Evolutionary conservation across 2,888 invertebrate genomes (phyloP).

Genomic region (Stenurella melanura): DNA sequence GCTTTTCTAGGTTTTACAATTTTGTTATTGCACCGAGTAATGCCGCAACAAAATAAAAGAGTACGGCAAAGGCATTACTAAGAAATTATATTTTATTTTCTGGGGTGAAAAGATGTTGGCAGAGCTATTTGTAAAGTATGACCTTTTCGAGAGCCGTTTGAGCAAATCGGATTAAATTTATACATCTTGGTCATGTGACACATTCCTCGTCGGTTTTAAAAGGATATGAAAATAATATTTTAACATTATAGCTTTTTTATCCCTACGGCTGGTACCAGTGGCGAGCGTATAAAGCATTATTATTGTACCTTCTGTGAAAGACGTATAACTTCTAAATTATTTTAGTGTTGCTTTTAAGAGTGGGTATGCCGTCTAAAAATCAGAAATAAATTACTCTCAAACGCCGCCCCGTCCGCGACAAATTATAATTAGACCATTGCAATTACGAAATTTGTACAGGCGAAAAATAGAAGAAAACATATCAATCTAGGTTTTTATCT

Average conservation of each 20-base stretch:
- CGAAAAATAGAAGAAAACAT: no score
- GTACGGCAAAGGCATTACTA: background rate
- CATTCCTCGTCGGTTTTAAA: background rate
- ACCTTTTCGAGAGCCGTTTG: slow-evolving; percentile 18
- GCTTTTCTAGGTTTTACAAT: background rate
- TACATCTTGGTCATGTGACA: slow-evolving; percentile 16
- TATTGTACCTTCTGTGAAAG: no score
- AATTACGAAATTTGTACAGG: no score
- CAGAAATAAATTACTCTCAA: no score
- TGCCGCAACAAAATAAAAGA: background rate
- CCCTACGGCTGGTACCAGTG: background rate
- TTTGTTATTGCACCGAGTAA: slow-evolving; percentile 7
- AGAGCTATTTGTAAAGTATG: slow-evolving; percentile 15
- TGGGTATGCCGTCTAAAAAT: no score
- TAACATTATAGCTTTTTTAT: background rate
- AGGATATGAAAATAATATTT: slow-evolving; percentile 28
- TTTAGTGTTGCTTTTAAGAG: no score
- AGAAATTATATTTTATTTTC: slow-evolving; percentile 18
- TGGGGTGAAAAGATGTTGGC: background rate
- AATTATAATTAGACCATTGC: no score
- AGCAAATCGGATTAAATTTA: slow-evolving; percentile 29
- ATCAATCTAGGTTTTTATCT: no score
- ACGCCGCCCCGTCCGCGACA: no score
- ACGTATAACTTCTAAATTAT: no score
- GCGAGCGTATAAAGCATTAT: no score